A percentile compares a stretch with the other conserved stretches of the same genome.
Conservation (phyloP, 2,888 invertebrate genomes). For the Drosophila neutralis region DNA sequence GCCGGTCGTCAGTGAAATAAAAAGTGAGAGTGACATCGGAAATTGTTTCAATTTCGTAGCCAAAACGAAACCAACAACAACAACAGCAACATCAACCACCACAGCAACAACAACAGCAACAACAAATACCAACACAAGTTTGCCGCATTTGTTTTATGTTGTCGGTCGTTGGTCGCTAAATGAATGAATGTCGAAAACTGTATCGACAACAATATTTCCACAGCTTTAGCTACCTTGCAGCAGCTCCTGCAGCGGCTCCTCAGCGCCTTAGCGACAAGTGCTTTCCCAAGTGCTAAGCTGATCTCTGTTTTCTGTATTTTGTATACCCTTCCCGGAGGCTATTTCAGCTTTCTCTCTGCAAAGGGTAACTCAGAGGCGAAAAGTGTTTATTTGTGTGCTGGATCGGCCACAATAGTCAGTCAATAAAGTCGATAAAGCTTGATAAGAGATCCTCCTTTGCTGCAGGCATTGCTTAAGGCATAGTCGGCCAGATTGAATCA, state of each 20-base stretch:
- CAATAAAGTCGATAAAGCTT: too few relatives aligned
- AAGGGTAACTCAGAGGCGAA: not conserved
- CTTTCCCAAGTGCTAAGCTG: conserved; percentile 58
- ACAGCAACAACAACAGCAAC: conserved; percentile 28
- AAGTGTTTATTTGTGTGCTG: too few relatives aligned
- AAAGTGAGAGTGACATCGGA: conserved; percentile 84
- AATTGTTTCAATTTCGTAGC: conserved; percentile 83
- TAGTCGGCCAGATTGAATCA: not conserved
- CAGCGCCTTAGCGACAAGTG: conserved; percentile 49
- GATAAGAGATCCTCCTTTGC: not conserved
- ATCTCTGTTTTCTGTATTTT: not conserved
- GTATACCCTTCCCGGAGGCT: not conserved
- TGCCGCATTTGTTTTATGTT: conserved; percentile 57
- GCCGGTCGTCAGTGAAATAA: conserved; percentile 71
- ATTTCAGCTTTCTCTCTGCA: not conserved
- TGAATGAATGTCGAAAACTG: conserved; percentile 84
- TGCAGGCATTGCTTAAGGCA: not conserved
- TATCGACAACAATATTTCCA: conserved; percentile 80
- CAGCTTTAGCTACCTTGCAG: conserved; percentile 27
- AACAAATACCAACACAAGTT: conserved; percentile 42
- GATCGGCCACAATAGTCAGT: too few relatives aligned
- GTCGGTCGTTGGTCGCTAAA: conserved; percentile 71
- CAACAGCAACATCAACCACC: conserved; percentile 38
- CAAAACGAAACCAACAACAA: conserved; percentile 72
- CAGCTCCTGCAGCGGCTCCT: conserved; percentile 28